Evolutionary conservation across 2,797 vertebrate species (phyloP).

Genomic region (Otus scops): DNA sequence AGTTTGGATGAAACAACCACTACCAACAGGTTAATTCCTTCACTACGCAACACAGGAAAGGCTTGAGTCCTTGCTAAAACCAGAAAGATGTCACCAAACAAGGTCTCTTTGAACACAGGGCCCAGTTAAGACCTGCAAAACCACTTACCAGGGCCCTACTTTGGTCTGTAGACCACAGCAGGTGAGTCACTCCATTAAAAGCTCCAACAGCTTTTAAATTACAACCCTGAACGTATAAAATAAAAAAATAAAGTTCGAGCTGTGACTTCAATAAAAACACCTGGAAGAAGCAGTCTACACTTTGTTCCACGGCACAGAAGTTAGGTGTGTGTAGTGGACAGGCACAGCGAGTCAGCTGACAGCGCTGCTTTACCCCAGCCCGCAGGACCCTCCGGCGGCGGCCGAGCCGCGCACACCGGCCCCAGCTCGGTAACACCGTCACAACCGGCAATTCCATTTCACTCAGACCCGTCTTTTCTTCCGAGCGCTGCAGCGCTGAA

Average conservation of each 20-base stretch:
- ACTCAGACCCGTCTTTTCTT: rapidly evolving
- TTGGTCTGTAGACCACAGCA: not conserved
- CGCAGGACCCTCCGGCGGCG: not conserved
- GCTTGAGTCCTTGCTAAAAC: not conserved
- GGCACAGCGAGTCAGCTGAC: not conserved
- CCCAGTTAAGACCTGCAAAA: not conserved
- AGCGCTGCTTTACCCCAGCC: rapidly evolving
- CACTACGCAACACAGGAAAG: not conserved
- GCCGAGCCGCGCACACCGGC: not conserved
- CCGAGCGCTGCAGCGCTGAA: rapidly evolving
- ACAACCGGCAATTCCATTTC: not conserved
- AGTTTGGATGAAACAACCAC: not conserved
- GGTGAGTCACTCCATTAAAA: not conserved
- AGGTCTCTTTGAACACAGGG: not conserved
- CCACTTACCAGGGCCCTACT: not conserved
- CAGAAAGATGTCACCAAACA: not conserved
- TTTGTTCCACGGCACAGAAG: not conserved
- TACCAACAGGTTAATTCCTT: not conserved
- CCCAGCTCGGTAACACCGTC: too few relatives aligned
- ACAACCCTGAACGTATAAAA: not conserved
- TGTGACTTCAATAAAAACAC: not conserved
- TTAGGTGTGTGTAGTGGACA: rapidly evolving
- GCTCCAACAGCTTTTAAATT: not conserved
- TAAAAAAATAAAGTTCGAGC: not conserved
- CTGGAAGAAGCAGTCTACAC: not conserved